These are phyloP conservation scores for Caenorhabditis brenneri DNA, from an alignment of 1,140 invertebrate species.

Conservation along the genomic window DNA sequence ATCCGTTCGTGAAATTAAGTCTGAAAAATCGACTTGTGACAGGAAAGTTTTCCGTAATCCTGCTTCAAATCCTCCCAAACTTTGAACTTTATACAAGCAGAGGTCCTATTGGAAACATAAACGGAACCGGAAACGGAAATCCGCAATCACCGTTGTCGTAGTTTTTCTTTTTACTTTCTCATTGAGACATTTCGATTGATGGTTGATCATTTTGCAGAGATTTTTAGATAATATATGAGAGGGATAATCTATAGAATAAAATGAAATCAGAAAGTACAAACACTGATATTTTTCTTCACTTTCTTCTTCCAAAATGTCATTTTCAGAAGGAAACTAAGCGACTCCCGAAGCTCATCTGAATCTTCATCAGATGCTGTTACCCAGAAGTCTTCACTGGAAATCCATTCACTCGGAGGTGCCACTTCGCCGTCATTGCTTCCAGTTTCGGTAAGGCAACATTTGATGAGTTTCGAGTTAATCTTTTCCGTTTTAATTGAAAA, in stretches of 20 bases:
- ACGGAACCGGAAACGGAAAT: slow-evolving; percentile 32
- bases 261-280: not conserved
- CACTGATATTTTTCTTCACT: not conserved
- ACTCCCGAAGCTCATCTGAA: not conserved
- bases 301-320: not conserved
- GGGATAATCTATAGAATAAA: not conserved
- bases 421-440: not conserved
- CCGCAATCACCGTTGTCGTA: not conserved
- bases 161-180: not conserved
- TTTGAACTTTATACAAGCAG: not conserved
- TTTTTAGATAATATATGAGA: not conserved
- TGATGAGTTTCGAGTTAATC: not conserved
- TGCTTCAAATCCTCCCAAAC: not conserved
- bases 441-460: slow-evolving; percentile 10
- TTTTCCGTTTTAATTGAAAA: not conserved
- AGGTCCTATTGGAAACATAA: not conserved
- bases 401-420: slow-evolving; percentile 17
- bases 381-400: not conserved
- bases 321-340: slow-evolving; percentile 15
- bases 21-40: too few species aligned
- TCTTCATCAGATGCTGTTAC: slow-evolving; percentile 1
- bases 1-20: too few species aligned
- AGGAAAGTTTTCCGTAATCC: too few species aligned
- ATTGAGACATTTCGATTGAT: not conserved
- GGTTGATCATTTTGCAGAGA: not conserved